phyloP scores from a whole-genome alignment of 1,140 invertebrate species.

The Euborellia annulipes region DNA sequence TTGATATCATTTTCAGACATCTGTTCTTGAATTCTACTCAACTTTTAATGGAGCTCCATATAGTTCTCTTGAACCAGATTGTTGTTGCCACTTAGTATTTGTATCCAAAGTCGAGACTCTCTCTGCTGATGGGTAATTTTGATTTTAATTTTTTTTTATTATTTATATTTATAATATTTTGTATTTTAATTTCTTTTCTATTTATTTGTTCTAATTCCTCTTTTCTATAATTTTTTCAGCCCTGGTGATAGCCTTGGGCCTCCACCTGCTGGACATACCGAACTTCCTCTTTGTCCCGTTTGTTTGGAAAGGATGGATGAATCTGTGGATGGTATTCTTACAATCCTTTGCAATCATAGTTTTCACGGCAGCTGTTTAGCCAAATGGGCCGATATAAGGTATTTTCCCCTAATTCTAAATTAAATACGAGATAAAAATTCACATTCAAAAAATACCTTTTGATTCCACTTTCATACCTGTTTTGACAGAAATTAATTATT shows the following conservation, averaged over 20 bases:
- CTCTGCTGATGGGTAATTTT: no score
- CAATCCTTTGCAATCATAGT: constrained; percentile 95
- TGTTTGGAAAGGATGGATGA: constrained; percentile 97
- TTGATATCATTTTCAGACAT: constrained; percentile 43
- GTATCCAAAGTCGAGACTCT: constrained; percentile 80
- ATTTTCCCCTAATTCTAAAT: constrained; percentile 8
- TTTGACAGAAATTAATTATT: no score
- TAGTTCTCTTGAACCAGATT: constrained; percentile 81
- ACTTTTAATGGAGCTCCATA: constrained; percentile 85
- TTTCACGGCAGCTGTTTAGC: constrained; percentile 90
- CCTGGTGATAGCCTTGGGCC: constrained; percentile 42
- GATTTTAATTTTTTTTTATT: no score
- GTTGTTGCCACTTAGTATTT: constrained; percentile 85
- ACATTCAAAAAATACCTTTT: no score
- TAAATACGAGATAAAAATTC: no score
- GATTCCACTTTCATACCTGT: no score
- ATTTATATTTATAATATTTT: no score
- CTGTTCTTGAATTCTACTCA: constrained; percentile 82
- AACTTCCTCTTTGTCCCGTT: constrained; percentile 94
- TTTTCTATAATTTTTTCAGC: no score
- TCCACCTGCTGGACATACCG: constrained; percentile 66
- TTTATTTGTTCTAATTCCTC: no score
- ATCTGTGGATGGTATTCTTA: constrained; percentile 90
- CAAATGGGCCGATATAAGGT: constrained; percentile 88
- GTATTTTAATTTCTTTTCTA: no score